Percentiles rank a stretch among this genome's conserved stretches.
Conservation (phyloP, 2,797 vertebrate species). For the Orientallactaga sibirica region DNA sequence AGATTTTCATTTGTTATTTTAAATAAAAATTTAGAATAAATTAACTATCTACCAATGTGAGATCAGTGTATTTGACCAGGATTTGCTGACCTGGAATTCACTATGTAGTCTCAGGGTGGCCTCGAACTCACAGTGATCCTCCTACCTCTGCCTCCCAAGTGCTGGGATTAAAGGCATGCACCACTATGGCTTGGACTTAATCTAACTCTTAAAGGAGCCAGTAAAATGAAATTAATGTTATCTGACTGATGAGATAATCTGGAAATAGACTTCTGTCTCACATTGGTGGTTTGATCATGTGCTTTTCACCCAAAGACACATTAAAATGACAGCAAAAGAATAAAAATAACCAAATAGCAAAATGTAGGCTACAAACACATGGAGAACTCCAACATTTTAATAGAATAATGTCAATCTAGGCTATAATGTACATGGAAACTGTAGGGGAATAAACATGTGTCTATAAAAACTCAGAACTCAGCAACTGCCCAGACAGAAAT, state of each 20-base stretch:
- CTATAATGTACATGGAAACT: neutral
- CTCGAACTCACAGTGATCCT: too few relatives aligned
- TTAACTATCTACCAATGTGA: neutral
- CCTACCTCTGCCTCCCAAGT: too few relatives aligned
- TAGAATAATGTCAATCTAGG: neutral
- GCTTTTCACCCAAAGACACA: slow-evolving; percentile 20
- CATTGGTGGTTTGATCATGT: neutral
- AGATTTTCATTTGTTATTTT: neutral
- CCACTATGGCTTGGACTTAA: too few relatives aligned
- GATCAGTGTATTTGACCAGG: neutral
- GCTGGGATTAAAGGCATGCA: too few relatives aligned
- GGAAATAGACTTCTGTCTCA: slow-evolving; percentile 2
- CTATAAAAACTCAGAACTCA: neutral
- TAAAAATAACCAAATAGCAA: neutral
- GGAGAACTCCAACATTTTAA: neutral
- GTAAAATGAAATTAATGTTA: neutral
- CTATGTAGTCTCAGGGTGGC: too few relatives aligned
- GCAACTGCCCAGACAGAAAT: neutral
- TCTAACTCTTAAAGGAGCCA: too few relatives aligned
- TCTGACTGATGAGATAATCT: neutral
- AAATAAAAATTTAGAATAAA: neutral
- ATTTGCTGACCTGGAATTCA: neutral
- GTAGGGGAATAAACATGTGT: neutral
- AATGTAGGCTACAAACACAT: neutral
- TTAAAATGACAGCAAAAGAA: slow-evolving; percentile 43